phyloP scores from a whole-genome alignment of 2,797 vertebrate genomes.

The Cichlasoma orientale region DNA sequence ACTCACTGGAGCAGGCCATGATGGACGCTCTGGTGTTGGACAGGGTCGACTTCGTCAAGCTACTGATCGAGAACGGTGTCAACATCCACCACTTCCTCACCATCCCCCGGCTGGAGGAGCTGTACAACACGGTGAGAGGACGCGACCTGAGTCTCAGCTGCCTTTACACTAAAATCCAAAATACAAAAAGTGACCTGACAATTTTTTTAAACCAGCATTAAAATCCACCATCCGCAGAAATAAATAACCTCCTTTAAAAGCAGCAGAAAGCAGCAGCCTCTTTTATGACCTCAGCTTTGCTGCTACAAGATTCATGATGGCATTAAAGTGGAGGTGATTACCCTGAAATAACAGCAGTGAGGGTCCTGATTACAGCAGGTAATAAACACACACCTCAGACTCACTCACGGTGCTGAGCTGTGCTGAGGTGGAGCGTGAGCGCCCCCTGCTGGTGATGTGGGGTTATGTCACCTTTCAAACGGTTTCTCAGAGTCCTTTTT shows the following conservation, averaged over 20 bases:
- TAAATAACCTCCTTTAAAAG: not conserved
- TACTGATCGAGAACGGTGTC: slow-evolving; percentile 95
- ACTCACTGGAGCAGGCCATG: slow-evolving; percentile 96
- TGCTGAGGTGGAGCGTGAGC: not conserved
- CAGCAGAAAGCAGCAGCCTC: not conserved
- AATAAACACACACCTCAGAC: not conserved
- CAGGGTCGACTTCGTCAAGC: slow-evolving; percentile 94
- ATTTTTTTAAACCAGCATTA: not conserved
- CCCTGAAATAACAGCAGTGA: not conserved
- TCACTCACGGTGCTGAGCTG: not conserved
- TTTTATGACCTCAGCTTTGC: not conserved
- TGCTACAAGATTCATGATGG: not conserved
- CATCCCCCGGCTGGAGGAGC: slow-evolving; percentile 93
- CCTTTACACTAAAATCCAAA: accelerated
- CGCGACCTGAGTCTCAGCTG: not conserved
- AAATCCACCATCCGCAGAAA: not conserved
- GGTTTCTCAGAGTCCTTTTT: not conserved
- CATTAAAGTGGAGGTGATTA: not conserved
- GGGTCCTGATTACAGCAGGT: not conserved
- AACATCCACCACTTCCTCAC: slow-evolving; percentile 97
- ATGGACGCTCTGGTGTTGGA: slow-evolving; percentile 94
- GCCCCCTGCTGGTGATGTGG: not conserved
- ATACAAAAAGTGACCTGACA: not conserved
- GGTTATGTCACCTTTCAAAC: not conserved
- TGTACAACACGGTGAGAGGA: slow-evolving; percentile 92